Conservation (phyloP, 2,797 vertebrate genomes). For the Spheniscus humboldti region DNA sequence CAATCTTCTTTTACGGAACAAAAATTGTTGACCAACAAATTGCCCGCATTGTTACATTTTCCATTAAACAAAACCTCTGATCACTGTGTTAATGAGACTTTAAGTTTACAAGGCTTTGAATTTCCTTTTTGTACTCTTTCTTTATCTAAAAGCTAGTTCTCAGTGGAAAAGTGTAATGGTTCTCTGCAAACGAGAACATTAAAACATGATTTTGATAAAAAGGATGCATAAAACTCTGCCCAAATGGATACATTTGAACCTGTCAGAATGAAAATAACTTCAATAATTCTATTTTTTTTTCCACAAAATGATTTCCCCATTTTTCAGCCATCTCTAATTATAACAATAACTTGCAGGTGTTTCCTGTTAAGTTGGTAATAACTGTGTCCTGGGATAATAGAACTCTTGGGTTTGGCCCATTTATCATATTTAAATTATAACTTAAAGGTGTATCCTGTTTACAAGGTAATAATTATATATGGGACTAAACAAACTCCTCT, state of each 20-base stretch:
- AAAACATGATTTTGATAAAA: not conserved
- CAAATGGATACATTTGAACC: not conserved
- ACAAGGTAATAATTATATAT: conserved; percentile 56
- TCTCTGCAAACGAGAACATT: not conserved
- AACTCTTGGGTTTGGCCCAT: conserved; percentile 38
- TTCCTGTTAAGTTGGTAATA: conserved; percentile 65
- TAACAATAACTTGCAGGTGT: conserved; percentile 65
- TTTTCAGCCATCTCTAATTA: conserved; percentile 52
- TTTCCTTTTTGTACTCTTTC: not conserved
- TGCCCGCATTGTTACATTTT: not conserved
- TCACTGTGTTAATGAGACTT: not conserved
- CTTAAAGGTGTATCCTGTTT: conserved; percentile 72
- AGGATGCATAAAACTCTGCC: not conserved
- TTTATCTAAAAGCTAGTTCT: not conserved
- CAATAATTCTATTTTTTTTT: not conserved
- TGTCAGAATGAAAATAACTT: not conserved
- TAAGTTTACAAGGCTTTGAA: not conserved
- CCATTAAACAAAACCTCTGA: not conserved
- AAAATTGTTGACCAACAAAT: not conserved
- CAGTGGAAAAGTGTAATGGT: not conserved
- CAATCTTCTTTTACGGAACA: not conserved
- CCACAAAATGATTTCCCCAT: conserved; percentile 33
- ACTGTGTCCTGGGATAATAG: conserved; percentile 47
- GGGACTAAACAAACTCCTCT: conserved; percentile 63
- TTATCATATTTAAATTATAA: conserved; percentile 69